These are phyloP conservation scores for Tromatobia lineatoria DNA, from an alignment of 2,888 invertebrate species.

Conservation along the genomic window DNA sequence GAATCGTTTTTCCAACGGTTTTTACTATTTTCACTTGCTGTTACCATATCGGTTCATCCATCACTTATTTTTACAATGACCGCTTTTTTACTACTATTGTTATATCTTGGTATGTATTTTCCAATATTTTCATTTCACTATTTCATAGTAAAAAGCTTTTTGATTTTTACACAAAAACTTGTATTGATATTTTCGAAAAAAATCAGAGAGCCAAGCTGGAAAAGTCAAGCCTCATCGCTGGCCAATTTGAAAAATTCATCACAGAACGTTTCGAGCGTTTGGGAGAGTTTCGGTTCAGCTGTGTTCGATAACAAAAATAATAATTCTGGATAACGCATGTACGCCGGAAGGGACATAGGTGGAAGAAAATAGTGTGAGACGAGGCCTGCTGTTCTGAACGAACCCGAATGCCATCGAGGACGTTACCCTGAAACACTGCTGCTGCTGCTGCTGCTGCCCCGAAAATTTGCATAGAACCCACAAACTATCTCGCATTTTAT, in stretches of 20 bases:
- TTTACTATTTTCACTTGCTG: too few species aligned
- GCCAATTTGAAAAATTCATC: constrained; percentile 7
- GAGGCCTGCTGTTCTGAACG: constrained; percentile 49
- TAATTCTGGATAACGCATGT: constrained; percentile 22
- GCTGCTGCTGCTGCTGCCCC: neutral
- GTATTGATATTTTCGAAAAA: neutral
- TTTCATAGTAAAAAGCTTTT: too few species aligned
- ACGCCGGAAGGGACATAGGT: constrained; percentile 10
- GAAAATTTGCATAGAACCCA: constrained; percentile 78
- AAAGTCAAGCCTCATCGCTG: neutral
- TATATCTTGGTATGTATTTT: too few species aligned
- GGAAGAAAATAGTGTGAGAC: constrained; percentile 35
- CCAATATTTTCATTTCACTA: too few species aligned
- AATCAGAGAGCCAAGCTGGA: neutral
- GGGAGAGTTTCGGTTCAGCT: neutral
- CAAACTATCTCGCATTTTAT: constrained; percentile 74
- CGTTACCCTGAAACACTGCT: constrained; percentile 42
- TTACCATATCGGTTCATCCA: too few species aligned
- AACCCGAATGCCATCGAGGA: constrained; percentile 62
- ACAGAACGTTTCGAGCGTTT: neutral
- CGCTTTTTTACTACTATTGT: too few species aligned
- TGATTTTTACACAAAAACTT: neutral
- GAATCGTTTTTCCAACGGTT: too few species aligned
- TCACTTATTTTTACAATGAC: too few species aligned
- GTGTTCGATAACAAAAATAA: constrained; percentile 11